Percentiles rank a stretch among this genome's conserved stretches.
Evolutionary conservation across 2,888 invertebrate species (phyloP).

Genomic region (Rapana venosa): DNA sequence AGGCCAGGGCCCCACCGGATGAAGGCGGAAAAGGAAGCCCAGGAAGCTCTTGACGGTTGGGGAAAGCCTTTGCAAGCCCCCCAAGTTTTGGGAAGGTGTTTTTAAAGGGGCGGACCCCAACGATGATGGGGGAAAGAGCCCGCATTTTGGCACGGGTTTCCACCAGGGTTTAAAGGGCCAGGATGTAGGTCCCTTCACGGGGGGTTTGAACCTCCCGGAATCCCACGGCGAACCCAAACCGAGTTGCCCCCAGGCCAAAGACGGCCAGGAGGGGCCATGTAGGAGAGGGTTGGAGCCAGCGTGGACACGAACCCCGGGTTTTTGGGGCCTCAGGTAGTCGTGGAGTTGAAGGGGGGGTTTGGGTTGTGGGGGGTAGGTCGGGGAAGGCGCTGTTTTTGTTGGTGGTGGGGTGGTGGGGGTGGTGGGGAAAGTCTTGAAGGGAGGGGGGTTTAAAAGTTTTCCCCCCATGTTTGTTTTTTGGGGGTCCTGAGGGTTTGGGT

Average conservation of each 20-base stretch:
- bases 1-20: conserved; percentile 31
- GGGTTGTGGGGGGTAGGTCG: background rate
- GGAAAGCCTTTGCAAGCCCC: conserved; percentile 2
- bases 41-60: background rate
- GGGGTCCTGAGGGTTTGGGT: background rate
- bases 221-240: conserved; percentile 43
- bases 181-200: conserved; percentile 44
- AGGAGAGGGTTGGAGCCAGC: conserved; percentile 35
- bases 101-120: conserved; percentile 27
- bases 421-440: background rate
- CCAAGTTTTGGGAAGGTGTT: background rate
- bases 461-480: background rate
- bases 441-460: background rate
- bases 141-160: conserved; percentile 44
- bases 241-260: conserved; percentile 42
- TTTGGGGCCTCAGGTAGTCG: background rate
- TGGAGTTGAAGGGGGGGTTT: background rate
- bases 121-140: conserved; percentile 30
- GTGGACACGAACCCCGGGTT: background rate
- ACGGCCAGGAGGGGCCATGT: conserved; percentile 15
- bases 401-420: background rate
- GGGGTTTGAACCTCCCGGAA: conserved; percentile 44
- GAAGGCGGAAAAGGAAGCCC: background rate
- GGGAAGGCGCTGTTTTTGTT: background rate
- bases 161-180: conserved; percentile 42